Evolutionary conservation across 2,113 vertebrate species (phyloP).

Genomic region (Aythya baeri): DNA sequence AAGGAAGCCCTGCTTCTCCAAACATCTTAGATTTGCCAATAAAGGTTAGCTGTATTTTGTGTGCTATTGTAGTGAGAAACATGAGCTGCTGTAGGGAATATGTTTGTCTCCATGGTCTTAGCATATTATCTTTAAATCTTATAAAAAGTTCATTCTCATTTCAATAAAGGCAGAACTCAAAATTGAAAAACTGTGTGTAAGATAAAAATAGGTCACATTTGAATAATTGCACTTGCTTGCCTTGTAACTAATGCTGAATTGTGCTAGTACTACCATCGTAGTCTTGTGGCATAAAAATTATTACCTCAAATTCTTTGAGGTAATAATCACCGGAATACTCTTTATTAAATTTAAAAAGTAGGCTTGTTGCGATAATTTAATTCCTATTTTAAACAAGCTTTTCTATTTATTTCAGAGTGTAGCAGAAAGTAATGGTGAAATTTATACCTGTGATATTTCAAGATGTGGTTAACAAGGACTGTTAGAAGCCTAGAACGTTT

Average conservation of each 20-base stretch:
- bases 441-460: not conserved
- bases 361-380: not conserved
- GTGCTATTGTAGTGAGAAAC: not conserved
- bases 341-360: not conserved
- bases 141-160: slow-evolving; percentile 24
- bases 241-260: not conserved
- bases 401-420: not conserved
- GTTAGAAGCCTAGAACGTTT: not conserved
- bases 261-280: not conserved
- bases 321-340: slow-evolving; percentile 7
- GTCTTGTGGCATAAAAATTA: slow-evolving; percentile 16
- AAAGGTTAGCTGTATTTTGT: not conserved
- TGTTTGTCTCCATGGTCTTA: not conserved
- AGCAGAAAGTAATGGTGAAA: not conserved
- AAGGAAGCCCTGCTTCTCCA: not conserved
- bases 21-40: not conserved
- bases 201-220: slow-evolving; percentile 59
- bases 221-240: slow-evolving; percentile 10
- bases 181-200: slow-evolving; percentile 35
- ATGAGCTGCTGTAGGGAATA: not conserved
- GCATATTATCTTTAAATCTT: slow-evolving; percentile 9
- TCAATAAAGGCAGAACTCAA: slow-evolving; percentile 21
- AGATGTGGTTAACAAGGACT: not conserved
- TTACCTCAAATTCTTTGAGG: not conserved
- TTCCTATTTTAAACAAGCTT: slow-evolving; percentile 4